Evolutionary conservation across 2,113 vertebrate genomes (phyloP).

Genomic region (Egretta garzetta): DNA sequence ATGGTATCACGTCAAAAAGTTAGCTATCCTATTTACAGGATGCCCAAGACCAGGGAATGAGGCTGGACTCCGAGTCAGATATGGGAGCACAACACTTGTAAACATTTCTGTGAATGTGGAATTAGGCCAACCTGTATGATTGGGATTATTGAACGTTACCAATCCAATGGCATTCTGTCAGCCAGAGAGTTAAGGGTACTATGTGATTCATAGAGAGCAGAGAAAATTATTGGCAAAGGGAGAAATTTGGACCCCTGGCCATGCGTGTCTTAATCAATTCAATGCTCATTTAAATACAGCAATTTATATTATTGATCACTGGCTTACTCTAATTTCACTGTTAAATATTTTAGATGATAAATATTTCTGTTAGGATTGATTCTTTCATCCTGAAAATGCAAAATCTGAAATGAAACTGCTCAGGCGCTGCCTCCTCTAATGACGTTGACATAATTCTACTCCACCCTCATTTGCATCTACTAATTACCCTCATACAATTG

Average conservation of each 20-base stretch:
- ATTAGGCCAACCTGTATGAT: neutral
- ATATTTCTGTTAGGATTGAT: neutral
- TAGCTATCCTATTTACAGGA: neutral
- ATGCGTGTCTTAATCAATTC: neutral
- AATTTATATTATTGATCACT: slow-evolving; percentile 24
- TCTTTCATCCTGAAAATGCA: neutral
- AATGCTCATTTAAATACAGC: slow-evolving; percentile 27
- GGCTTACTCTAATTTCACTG: slow-evolving; percentile 1
- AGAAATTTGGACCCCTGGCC: neutral
- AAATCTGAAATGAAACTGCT: slow-evolving; percentile 14
- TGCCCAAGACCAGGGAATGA: neutral
- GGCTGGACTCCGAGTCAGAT: neutral
- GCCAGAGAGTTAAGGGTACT: neutral
- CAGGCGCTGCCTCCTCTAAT: neutral
- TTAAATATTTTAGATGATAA: slow-evolving; percentile 1
- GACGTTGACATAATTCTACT: neutral
- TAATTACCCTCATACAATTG: neutral
- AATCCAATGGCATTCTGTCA: neutral
- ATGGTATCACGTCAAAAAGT: neutral
- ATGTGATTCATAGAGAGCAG: neutral
- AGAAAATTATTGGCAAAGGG: neutral
- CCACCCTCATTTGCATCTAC: neutral
- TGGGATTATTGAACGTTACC: neutral
- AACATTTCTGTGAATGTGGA: neutral
- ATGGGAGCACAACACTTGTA: neutral